A percentile compares a stretch with the other conserved stretches of the same genome.
Conservation (phyloP, 2,888 invertebrate genomes). For the Clepsis dumicolana region DNA sequence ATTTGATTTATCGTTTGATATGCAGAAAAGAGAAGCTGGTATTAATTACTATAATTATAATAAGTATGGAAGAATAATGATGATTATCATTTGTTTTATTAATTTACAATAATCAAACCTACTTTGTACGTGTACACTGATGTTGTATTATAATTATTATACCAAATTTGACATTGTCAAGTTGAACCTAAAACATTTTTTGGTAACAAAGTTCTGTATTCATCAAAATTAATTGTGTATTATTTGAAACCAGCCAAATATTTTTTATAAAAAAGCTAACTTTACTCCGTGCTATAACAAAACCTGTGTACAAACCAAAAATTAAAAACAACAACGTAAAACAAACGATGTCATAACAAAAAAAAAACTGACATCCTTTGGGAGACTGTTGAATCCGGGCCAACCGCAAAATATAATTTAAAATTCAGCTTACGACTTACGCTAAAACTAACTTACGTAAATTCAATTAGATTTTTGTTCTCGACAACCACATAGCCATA, state of each 20-base stretch:
- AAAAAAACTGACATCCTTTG: conserved; percentile 19
- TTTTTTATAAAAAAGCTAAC: not conserved
- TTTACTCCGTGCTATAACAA: not conserved
- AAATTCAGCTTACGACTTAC: conserved; percentile 12
- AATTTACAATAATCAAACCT: not conserved
- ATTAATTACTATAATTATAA: not conserved
- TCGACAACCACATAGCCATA: too few species aligned
- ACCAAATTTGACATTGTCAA: conserved; percentile 52
- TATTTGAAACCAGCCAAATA: conserved; percentile 49
- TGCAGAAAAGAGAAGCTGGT: not conserved
- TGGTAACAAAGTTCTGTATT: conserved; percentile 68
- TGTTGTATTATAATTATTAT: conserved; percentile 24
- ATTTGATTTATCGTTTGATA: not conserved
- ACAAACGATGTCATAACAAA: conserved; percentile 27
- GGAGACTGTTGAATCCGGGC: conserved; percentile 4
- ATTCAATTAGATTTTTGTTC: too few species aligned
- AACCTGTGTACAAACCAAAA: not conserved
- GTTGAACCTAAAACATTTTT: conserved; percentile 63
- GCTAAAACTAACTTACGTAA: too few species aligned
- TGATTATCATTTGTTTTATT: not conserved
- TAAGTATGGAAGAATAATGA: not conserved
- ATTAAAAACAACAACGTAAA: conserved; percentile 7
- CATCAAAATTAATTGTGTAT: conserved; percentile 56
- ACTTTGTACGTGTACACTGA: conserved; percentile 18
- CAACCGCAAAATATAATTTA: conserved; percentile 19